Conservation (phyloP, 2,888 invertebrate species). For the Ganaspis brasiliensis region DNA sequence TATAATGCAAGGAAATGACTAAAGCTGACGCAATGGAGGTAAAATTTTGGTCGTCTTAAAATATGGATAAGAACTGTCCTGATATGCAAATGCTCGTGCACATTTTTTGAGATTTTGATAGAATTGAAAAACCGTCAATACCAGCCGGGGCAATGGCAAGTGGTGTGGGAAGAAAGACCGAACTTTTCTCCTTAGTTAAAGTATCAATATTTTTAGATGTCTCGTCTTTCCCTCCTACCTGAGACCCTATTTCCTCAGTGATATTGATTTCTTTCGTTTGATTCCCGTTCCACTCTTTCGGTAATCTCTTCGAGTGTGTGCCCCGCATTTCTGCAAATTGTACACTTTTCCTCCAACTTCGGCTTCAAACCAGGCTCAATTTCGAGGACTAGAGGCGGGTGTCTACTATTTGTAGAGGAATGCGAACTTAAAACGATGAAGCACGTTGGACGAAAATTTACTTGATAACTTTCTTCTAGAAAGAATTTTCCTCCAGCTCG, state of each 20-base stretch:
- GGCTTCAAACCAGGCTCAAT: constrained; percentile 35
- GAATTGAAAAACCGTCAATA: constrained; percentile 75
- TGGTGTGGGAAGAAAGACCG: constrained; percentile 61
- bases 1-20: no score
- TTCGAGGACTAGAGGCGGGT: constrained; percentile 32
- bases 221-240: constrained; percentile 68
- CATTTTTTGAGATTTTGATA: constrained; percentile 65
- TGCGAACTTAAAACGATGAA: constrained; percentile 24
- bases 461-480: constrained; percentile 34
- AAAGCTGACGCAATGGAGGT: neutral
- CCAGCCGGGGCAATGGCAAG: constrained; percentile 69
- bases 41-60: neutral
- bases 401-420: constrained; percentile 38
- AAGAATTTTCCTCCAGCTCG: constrained; percentile 4
- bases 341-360: constrained; percentile 43
- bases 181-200: constrained; percentile 78
- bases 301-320: constrained; percentile 28
- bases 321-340: constrained; percentile 43
- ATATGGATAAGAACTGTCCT: constrained; percentile 46
- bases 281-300: constrained; percentile 5
- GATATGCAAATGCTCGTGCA: constrained; percentile 64
- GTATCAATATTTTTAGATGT: constrained; percentile 77
- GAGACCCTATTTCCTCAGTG: constrained; percentile 68
- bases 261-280: constrained; percentile 70
- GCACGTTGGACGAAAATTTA: constrained; percentile 40